Conservation (phyloP, 2,113 vertebrate species). For the Apodemus speciosus region DNA sequence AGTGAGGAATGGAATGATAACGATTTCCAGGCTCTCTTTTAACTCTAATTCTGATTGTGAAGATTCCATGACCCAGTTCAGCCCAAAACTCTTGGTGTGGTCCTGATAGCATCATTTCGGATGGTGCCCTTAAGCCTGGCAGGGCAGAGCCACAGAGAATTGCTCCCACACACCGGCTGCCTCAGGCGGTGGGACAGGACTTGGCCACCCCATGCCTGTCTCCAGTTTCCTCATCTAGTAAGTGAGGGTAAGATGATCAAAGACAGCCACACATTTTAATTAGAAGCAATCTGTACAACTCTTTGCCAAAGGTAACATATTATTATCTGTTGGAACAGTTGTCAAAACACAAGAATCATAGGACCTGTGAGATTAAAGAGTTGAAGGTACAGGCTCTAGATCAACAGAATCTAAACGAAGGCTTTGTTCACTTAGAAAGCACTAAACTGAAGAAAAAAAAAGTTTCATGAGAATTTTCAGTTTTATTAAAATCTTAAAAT, state of each 20-base stretch:
- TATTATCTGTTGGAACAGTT: conserved; percentile 59
- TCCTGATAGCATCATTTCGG: conserved; percentile 21
- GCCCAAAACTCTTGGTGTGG: neutral
- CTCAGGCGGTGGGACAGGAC: neutral
- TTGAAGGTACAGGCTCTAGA: neutral
- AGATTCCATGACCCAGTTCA: neutral
- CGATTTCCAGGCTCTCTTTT: conserved; percentile 4
- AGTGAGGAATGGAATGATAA: conserved; percentile 3
- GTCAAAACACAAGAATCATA: conserved; percentile 45
- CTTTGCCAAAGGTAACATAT: conserved; percentile 60
- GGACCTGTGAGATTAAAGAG: conserved; percentile 24
- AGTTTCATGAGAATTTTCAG: neutral
- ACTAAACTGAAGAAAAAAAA: neutral
- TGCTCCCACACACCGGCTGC: neutral
- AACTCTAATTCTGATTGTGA: conserved; percentile 34
- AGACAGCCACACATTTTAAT: conserved; percentile 59
- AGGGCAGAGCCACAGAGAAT: neutral
- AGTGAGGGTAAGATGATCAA: conserved; percentile 62
- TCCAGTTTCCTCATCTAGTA: conserved; percentile 55
- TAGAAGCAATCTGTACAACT: conserved; percentile 53
- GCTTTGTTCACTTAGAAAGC: neutral
- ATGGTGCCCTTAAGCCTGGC: neutral
- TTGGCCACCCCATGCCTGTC: conserved; percentile 5
- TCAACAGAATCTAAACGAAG: neutral
- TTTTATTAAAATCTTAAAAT: conserved; percentile 49